Percentiles rank a stretch among this genome's conserved stretches.
Conservation (phyloP, 2,113 vertebrate genomes). For the Morone saxatilis region DNA sequence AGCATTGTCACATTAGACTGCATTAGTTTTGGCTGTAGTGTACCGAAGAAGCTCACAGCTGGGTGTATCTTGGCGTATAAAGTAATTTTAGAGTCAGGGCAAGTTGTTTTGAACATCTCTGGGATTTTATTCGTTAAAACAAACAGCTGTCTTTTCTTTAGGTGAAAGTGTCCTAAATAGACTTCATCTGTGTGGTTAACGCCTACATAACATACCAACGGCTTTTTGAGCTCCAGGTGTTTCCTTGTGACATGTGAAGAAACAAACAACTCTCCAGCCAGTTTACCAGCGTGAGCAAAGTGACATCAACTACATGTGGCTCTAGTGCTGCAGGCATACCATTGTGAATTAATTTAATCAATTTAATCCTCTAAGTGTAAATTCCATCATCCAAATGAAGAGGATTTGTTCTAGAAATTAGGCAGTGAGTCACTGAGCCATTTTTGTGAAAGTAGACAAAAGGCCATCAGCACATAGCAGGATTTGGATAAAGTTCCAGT, state of each 20-base stretch:
- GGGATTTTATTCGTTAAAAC: not conserved
- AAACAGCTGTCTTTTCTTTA: not conserved
- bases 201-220: constrained; percentile 39
- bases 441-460: not conserved
- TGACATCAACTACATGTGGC: not conserved
- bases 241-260: constrained; percentile 57
- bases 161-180: not conserved
- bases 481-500: not conserved
- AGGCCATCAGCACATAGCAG: not conserved
- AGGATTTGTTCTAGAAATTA: no score
- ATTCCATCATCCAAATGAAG: no score
- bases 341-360: no score
- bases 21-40: not conserved
- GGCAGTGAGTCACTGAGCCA: no score
- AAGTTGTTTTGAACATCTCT: not conserved
- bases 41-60: not conserved
- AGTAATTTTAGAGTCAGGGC: not conserved
- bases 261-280: not conserved
- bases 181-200: constrained; percentile 22
- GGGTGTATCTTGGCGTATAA: not conserved
- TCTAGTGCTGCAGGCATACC: not conserved
- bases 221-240: constrained; percentile 73
- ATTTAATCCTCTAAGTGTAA: no score
- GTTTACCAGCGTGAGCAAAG: not conserved
- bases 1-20: not conserved